Evolutionary conservation across 2,797 vertebrate species (phyloP).

Genomic region (Bovichtus diacanthus): DNA sequence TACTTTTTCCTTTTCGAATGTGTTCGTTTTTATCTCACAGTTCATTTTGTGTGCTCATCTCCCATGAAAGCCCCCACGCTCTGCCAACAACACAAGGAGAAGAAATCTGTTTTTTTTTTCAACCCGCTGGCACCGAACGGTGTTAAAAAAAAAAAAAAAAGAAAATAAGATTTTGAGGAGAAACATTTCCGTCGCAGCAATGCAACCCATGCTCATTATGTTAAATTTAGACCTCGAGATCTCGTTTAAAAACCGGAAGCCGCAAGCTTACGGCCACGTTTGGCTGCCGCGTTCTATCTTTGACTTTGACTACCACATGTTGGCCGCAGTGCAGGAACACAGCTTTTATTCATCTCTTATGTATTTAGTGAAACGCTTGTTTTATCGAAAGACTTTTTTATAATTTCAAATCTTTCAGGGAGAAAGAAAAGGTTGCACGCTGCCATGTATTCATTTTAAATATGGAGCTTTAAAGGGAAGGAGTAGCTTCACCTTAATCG

Average conservation of each 20-base stretch:
- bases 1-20: constrained; percentile 16
- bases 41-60: constrained; percentile 46
- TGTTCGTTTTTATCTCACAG: constrained; percentile 36
- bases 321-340: neutral
- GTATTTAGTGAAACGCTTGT: neutral
- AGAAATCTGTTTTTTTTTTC: constrained; percentile 38
- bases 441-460: neutral
- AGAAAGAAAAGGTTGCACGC: neutral
- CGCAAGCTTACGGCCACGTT: neutral
- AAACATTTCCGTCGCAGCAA: neutral
- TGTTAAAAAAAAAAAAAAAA: no score
- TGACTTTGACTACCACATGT: neutral
- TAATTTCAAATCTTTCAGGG: neutral
- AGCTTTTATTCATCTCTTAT: neutral
- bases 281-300: constrained; percentile 3
- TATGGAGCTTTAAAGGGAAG: neutral
- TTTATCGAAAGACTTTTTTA: neutral
- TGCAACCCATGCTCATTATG: neutral
- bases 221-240: constrained; percentile 26
- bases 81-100: constrained; percentile 32
- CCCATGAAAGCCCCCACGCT: constrained; percentile 37
- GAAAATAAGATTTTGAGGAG: constrained; percentile 2
- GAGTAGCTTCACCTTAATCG: neutral
- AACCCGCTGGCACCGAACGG: constrained; percentile 48
- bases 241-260: constrained; percentile 21